phyloP scores from a whole-genome alignment of 2,888 invertebrate genomes.

The Esperia sulphurella region DNA sequence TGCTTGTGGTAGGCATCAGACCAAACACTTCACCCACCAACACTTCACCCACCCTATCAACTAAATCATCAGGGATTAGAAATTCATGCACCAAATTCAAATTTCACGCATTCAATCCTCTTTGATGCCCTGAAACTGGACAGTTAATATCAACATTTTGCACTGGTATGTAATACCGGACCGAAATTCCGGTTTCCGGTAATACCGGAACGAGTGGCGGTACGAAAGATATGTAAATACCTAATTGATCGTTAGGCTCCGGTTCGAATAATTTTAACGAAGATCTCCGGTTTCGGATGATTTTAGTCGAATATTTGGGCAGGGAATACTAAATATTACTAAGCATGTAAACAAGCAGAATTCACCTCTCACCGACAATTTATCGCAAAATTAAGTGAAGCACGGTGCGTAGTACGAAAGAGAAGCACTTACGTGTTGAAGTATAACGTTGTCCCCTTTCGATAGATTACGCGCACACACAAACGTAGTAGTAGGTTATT shows the following conservation, averaged over 20 bases:
- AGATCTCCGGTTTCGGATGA: background rate
- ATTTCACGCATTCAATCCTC: conserved; percentile 1
- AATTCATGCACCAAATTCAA: background rate
- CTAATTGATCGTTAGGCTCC: conserved; percentile 15
- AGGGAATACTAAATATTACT: too few species aligned
- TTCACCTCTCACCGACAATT: too few species aligned
- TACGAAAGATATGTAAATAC: conserved; percentile 19
- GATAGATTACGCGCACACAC: too few species aligned
- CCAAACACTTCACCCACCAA: background rate
- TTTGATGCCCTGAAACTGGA: background rate
- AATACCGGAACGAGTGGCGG: conserved; percentile 9
- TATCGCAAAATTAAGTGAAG: too few species aligned
- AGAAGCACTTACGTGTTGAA: too few species aligned
- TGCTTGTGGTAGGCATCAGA: too few species aligned
- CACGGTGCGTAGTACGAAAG: too few species aligned
- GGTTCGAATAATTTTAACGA: background rate
- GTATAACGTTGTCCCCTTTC: too few species aligned
- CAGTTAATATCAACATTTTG: background rate
- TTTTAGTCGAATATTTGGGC: too few species aligned
- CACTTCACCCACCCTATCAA: background rate
- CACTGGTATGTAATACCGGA: background rate
- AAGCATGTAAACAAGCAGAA: too few species aligned
- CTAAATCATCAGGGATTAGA: background rate
- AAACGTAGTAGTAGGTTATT: too few species aligned
- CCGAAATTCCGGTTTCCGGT: background rate